A percentile compares a stretch with the other conserved stretches of the same genome.
Evolutionary conservation across 2,888 invertebrate species (phyloP).

Genomic region (Eupithecia exiguata): DNA sequence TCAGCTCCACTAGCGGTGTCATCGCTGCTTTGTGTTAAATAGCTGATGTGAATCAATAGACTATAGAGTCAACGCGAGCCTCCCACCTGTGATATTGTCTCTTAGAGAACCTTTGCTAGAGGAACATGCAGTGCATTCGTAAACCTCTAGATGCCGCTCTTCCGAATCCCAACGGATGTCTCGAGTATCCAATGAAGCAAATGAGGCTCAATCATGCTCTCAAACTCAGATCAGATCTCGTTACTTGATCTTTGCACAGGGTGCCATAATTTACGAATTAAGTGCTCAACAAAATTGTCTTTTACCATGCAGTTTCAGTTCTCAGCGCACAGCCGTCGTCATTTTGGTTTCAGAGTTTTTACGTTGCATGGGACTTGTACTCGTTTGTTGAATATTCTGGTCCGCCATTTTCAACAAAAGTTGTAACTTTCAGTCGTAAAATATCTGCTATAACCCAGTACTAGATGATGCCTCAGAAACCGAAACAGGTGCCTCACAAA

Average conservation of each 20-base stretch:
- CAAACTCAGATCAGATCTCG: neutral
- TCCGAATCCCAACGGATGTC: conserved; percentile 38
- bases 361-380: neutral
- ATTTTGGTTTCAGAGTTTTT: neutral
- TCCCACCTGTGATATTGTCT: neutral
- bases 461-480: no score
- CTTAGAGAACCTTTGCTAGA: neutral
- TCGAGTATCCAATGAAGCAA: conserved; percentile 38
- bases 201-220: conserved; percentile 15
- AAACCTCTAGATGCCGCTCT: neutral
- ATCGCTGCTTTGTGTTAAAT: neutral
- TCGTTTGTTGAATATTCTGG: no score
- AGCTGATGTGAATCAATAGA: neutral
- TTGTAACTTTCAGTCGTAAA: neutral
- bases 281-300: neutral
- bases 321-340: no score
- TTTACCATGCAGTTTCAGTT: neutral
- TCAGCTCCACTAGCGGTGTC: neutral
- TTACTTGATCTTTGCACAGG: neutral
- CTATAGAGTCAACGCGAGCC: neutral
- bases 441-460: neutral
- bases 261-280: neutral
- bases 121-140: conserved; percentile 1
- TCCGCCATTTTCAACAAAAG: no score
- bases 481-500: neutral